Conservation (phyloP, 2,113 vertebrate species). For the Sigmodon hispidus region DNA sequence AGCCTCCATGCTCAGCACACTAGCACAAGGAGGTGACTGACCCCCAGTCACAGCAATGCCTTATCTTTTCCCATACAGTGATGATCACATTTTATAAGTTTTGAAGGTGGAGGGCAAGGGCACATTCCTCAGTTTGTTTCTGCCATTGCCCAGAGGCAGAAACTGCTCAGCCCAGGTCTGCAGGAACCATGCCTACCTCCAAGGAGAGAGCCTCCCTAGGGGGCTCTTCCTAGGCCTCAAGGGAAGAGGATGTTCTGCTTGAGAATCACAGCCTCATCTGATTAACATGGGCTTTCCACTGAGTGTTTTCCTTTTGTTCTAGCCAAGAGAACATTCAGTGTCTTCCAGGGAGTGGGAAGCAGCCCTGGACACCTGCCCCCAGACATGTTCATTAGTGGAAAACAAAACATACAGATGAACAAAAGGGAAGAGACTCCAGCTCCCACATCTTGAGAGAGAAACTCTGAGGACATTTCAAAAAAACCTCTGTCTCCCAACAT, state of each 20-base stretch:
- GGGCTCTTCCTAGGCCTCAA: not conserved
- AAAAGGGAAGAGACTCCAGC: not conserved
- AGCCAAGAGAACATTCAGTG: constrained; percentile 60
- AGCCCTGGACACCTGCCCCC: not conserved
- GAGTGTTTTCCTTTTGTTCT: constrained; percentile 41
- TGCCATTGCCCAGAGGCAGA: not conserved
- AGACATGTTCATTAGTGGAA: not conserved
- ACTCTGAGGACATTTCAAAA: not conserved
- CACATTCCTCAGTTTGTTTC: not conserved
- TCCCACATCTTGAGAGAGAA: not conserved
- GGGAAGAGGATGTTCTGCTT: not conserved
- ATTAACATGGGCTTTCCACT: not conserved
- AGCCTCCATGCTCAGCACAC: not conserved
- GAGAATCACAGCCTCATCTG: not conserved
- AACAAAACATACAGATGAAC: not conserved
- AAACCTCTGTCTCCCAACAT: not conserved
- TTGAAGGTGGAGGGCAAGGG: not conserved
- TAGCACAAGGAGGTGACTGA: rapidly evolving
- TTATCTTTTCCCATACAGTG: not conserved
- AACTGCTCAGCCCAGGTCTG: not conserved
- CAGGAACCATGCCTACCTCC: not conserved
- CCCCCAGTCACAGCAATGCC: not conserved
- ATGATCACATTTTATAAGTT: not conserved
- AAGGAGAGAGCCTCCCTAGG: not conserved
- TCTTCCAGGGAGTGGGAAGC: not conserved